Evolutionary conservation across 2,113 vertebrate species (phyloP).

Genomic region (Talpa occidentalis): DNA sequence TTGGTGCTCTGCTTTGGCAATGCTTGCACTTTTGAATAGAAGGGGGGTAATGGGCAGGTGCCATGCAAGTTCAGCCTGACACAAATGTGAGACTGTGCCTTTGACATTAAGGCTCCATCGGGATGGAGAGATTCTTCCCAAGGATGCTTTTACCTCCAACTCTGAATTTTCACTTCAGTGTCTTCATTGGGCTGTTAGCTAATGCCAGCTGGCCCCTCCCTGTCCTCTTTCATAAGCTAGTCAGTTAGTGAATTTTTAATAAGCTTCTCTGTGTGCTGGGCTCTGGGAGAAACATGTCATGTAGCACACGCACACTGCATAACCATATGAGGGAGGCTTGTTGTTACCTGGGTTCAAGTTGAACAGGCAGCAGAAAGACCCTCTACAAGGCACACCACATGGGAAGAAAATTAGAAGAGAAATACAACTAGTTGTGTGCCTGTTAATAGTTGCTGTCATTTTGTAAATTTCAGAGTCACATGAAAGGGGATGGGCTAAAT

Average conservation of each 20-base stretch:
- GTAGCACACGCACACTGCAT: rapidly evolving
- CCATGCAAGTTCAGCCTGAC: no score
- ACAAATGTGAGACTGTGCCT: not conserved
- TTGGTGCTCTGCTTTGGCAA: not conserved
- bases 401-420: not conserved
- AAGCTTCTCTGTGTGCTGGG: not conserved
- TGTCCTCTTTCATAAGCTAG: not conserved
- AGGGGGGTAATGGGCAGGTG: not conserved
- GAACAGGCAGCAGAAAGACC: not conserved
- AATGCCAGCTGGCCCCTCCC: not conserved
- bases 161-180: not conserved
- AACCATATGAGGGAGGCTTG: not conserved
- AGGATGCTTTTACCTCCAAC: not conserved
- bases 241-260: not conserved
- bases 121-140: no score
- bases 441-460: not conserved
- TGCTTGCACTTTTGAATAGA: conserved; percentile 17
- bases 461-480: not conserved
- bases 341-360: not conserved
- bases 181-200: not conserved
- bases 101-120: not conserved
- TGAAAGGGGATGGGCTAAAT: not conserved
- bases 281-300: not conserved
- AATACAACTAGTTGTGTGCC: not conserved
- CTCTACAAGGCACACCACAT: not conserved